Evolutionary conservation across 64 coral and sea anemone genomes (phyloP), one percentile per base, ranked within the genome.

Genomic region (Dendronephthya gigantea): DNA sequence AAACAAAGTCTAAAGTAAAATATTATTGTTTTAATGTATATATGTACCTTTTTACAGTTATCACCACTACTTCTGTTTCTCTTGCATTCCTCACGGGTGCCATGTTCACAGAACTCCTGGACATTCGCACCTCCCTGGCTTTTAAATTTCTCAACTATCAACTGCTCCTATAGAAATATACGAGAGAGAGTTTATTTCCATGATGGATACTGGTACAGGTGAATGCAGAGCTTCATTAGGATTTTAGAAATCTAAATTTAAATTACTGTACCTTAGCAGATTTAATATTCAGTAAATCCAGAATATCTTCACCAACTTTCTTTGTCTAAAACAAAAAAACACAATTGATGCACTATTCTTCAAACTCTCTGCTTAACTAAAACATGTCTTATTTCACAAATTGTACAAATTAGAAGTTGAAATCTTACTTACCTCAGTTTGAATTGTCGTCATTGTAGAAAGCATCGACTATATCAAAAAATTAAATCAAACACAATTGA

Each of bases 81-180:
- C 28, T 82, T 84, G 50, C 95, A 98, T 41, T 98, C 95, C 85
- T 58, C 95, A 68, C 92, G 85, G 74, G 95, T 98, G 43, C 95
- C 95, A 85, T 93, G 92, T 83, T 98, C 95, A 88, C 95, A 98
- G 39, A 98, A 98, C 48, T 98, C 95, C 69, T 98, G 95, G 27
- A 98, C 95, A 89, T 90, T 93, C 34, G 95, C 95, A 36, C 95
- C 95, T 49, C 95, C 95, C 62, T 98, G 95, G 34, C 91, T 93
- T 82, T 93, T 98, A 68, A 98, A 98, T 50, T 98, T 98, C 36
- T 93, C 91, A 58, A 93, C 92, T 36, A 85, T 98, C 17, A 84
- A 87, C 89, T 93, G 95, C 74, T 98, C 92, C 95, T 97, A n/a
- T n/a, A n/a, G n/a, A n/a, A n/a, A n/a, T n/a, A n/a, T n/a, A n/a